A percentile compares a stretch with the other conserved stretches of the same genome.
phyloP scores from a whole-genome alignment of 2,888 invertebrate species.

The Ormyrus labotus region DNA sequence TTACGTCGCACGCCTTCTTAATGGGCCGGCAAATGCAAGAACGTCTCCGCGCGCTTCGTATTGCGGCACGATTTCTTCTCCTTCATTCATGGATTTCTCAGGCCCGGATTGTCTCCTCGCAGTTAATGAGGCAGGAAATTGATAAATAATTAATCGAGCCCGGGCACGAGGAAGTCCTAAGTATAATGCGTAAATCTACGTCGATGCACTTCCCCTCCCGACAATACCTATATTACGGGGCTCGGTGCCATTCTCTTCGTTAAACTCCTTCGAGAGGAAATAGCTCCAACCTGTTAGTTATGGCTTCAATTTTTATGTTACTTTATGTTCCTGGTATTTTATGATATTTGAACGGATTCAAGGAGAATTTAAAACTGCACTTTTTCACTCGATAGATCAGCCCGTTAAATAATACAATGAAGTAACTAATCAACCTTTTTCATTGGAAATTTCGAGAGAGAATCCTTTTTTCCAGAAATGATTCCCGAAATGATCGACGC shows the following conservation, averaged over 20 bases:
- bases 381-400: too few species aligned
- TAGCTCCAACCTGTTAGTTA: neutral
- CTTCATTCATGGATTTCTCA: conserved; percentile 9
- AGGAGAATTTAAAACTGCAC: too few species aligned
- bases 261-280: neutral
- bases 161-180: conserved; percentile 4
- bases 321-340: neutral
- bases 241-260: neutral
- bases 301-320: neutral
- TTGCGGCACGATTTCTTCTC: conserved; percentile 12
- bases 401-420: too few species aligned
- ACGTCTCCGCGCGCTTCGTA: neutral
- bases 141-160: conserved; percentile 45
- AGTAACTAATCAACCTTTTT: too few species aligned
- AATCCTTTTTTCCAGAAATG: too few species aligned
- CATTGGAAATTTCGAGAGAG: too few species aligned
- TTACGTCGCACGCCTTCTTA: conserved; percentile 47
- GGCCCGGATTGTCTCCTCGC: neutral
- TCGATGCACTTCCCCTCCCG: too few species aligned
- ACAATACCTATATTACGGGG: neutral
- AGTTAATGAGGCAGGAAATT: conserved; percentile 43
- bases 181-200: conserved; percentile 3
- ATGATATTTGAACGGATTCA: too few species aligned
- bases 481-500: too few species aligned
- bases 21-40: conserved; percentile 44